Evolutionary conservation across 2,113 vertebrate genomes (phyloP), one percentile per base, ranked within the genome.

Genomic region (Connochaetes taurinus): DNA sequence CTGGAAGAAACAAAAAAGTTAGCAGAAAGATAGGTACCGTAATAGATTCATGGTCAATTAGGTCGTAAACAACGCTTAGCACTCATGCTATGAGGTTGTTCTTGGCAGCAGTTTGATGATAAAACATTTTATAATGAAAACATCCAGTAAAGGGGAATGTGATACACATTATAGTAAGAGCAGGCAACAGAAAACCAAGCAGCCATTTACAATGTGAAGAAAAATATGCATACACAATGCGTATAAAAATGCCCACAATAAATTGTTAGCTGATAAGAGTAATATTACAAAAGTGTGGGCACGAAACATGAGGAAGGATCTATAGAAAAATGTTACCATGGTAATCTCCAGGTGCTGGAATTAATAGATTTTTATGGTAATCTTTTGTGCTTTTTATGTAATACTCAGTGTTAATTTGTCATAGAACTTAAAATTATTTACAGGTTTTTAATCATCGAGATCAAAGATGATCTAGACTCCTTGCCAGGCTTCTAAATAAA

Each of bases 71-170:
- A 84, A 60, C 50, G 17, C 67, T 47, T 33, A 82, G 31, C 53
- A 81, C 10, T 89, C 53, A 64, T 53, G 11, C 64, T 29, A 31
- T 31, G 53, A 81, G 29, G 45, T 94, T 85, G 76, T 86, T 88
- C 15, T 9, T 91, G 87, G 78, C 45, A 93, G 27, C 47, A 62
- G 84, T 62, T 52, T 45, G 82, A 93, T 80, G 90, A 64, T 36
- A 96, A 93, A 90, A 71, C 25, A 74, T 91, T 96, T 91, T 64
- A 50, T 86, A 89, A 76, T 86, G 12, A 4, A 91, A 91, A 86
- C 21, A 7, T 33, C n/a, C 60, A 83, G 87, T 36, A 76, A 83
- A 57, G 62, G 80, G 23, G 23, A 81, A 31, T 76, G 15, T 36
- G 36, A 50, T 85, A 50, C 23, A 74, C 96, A 93, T 89, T 17